Evolutionary conservation across 2,888 invertebrate genomes (phyloP).

Genomic region (Tenthredo amoena): DNA sequence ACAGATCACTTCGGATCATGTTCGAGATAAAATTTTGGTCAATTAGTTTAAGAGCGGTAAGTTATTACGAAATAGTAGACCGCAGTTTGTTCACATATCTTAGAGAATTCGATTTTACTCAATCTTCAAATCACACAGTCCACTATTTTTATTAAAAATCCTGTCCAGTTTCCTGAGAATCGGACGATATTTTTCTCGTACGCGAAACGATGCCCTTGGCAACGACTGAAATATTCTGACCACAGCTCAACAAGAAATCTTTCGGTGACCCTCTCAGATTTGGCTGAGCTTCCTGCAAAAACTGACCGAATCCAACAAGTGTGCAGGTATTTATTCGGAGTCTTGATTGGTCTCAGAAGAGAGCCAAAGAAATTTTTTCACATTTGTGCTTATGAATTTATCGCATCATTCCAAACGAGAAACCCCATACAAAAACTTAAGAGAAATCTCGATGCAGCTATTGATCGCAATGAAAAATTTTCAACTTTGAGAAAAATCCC

Average conservation of each 20-base stretch:
- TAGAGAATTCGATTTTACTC: background rate
- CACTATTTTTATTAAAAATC: background rate
- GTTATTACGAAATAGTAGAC: background rate
- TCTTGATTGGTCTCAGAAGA: background rate
- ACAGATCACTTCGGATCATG: background rate
- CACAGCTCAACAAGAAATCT: conserved; percentile 3
- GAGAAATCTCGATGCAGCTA: background rate
- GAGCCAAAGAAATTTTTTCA: conserved; percentile 6
- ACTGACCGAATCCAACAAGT: conserved; percentile 47
- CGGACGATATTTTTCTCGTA: background rate
- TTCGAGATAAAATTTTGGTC: background rate
- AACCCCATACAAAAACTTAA: background rate
- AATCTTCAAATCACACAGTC: background rate
- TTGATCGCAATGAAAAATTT: background rate
- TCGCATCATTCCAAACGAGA: background rate
- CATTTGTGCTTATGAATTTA: background rate
- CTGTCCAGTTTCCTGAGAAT: background rate
- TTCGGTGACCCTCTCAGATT: conserved; percentile 28
- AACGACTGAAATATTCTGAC: conserved; percentile 38
- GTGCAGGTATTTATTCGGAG: conserved; percentile 7
- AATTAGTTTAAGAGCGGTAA: background rate
- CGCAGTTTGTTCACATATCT: no score
- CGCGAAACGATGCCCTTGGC: conserved; percentile 21
- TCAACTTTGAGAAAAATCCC: background rate
- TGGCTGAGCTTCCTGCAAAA: conserved; percentile 13